A percentile compares a stretch with the other conserved stretches of the same genome.
These are phyloP conservation scores for Terrapene triunguis DNA, from an alignment of 2,113 vertebrate genomes.

Conservation along the genomic window DNA sequence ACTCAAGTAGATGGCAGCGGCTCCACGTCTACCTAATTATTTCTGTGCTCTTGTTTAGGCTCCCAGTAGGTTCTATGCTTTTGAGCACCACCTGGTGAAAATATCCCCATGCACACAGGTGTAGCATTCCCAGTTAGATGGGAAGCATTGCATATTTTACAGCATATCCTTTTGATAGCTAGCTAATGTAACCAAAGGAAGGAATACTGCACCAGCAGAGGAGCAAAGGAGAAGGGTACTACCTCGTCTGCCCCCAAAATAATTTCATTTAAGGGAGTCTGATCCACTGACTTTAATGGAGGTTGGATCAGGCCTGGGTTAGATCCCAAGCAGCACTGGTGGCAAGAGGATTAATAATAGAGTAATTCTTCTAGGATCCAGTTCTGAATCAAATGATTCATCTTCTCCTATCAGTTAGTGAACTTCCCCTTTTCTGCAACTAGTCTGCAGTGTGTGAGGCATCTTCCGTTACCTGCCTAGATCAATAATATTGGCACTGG, in stretches of 20 bases:
- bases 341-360: neutral
- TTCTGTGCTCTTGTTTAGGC: neutral
- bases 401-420: neutral
- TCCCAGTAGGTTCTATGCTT: fast-evolving
- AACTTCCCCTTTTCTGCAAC: neutral
- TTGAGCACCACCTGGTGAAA: neutral
- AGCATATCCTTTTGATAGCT: neutral
- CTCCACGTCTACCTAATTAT: neutral
- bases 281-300: fast-evolving
- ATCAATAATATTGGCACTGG: neutral
- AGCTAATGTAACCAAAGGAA: neutral
- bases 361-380: neutral
- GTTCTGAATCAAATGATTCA: neutral
- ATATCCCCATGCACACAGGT: neutral
- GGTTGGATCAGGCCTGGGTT: fast-evolving
- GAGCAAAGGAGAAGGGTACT: neutral
- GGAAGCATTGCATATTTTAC: neutral
- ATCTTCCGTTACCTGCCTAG: neutral
- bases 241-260: neutral
- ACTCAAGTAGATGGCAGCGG: neutral
- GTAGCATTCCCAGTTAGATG: neutral
- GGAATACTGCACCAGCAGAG: neutral
- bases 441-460: neutral
- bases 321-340: neutral
- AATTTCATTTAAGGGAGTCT: neutral